Evolutionary conservation across 2,797 vertebrate species (phyloP), one percentile per base, ranked within the genome.

Genomic region (Heterohyrax brucei): DNA sequence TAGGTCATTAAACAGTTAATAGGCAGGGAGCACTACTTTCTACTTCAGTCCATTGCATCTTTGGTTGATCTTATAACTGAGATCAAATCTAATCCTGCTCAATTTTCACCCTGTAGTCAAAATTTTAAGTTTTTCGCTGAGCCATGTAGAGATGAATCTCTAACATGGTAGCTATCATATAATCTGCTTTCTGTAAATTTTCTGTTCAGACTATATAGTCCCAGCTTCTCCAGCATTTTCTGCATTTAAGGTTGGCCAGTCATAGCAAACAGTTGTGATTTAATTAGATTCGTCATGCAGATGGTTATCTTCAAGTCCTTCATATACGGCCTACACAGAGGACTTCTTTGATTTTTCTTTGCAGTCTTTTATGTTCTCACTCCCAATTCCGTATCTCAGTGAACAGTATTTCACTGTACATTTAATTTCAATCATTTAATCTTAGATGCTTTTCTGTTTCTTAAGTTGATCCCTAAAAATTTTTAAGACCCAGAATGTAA

Each of bases 401-500:
- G 33, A 89, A 46, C 50, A 50, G 0, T 68, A 30, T 22, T 80
- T 91, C 12, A 26, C 2, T 24, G 24, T 87, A 1, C n/a, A 5
- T 85, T 95, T 94, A 59, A 30, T 83, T 86, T 86, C 50, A n/a
- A 2, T 68, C 19, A 22, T 68, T 70, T 66, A 84, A 24, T 62
- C 12, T 70, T 85, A 12, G 19, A 53, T 77, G 6, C 53, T 56
- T 91, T 86, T 16, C 56, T 70, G 0, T 68, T 13, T 50, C 39
- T 91, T 89, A 22, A 92, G 24, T 87, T 66, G 59, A 76, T 64
- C 16, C 48, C 64, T 87, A 91, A 77, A 96, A 44, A 21, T 94
- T 89, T 92, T 93, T 53, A 87, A 93, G 96, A 93, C 26, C 26
- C 21, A 79, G 28, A 83, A 53, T 86, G 39, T 86, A 64, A 30